Base-by-base conservation (phyloP, 2,888 invertebrate genomes). In the Bombylius major region DNA sequence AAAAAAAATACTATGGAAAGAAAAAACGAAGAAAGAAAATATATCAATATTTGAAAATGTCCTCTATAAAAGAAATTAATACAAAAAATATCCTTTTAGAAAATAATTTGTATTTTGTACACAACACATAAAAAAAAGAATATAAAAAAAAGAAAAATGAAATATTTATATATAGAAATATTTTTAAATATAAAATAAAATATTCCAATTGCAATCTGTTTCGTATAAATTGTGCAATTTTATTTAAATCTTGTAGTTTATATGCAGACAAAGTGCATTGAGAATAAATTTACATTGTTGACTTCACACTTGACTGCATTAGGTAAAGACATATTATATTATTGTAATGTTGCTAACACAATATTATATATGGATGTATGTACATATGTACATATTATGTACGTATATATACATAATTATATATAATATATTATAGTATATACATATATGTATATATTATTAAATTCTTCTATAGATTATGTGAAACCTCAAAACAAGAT, bases 211-310 rank as follows among this genome's bases (percentile, higher is more conserved):
- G 56, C 58, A 56, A 56, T 53, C 56, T 49, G 54, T 51, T 52
- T 58, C 56, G 48, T 56, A 58, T 58, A 58, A 58, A 58, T 54
- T 58, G 54, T 47, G 50, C 52, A 58, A 56, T 58, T 58, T 58
- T 58, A 58, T 58, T 58, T 56, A 58, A 58, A 58, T 58, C 55
- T 56, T 50, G 58, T 58, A 58, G 54, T 58, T 58, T 58, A 58
- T 56, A 58, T 58, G 58, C 58, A 58, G 56, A 58, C 58, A 56
- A 58, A 56, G 58, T 58, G 58, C 58, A 58, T 50, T 49, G 52
- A 50, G 56, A 56, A 58, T 58, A 58, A 58, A 58, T 58, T 58
- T 56, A 47, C 51, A 51, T 51, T 51, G 12, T 8, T 4, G 14
- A 42, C 50, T 42, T 42, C 11, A 42, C 39, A 42, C 39, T 42